A percentile compares a stretch with the other conserved stretches of the same genome.
Conservation (phyloP, 2,797 vertebrate genomes). For the Simalia tracyae region DNA sequence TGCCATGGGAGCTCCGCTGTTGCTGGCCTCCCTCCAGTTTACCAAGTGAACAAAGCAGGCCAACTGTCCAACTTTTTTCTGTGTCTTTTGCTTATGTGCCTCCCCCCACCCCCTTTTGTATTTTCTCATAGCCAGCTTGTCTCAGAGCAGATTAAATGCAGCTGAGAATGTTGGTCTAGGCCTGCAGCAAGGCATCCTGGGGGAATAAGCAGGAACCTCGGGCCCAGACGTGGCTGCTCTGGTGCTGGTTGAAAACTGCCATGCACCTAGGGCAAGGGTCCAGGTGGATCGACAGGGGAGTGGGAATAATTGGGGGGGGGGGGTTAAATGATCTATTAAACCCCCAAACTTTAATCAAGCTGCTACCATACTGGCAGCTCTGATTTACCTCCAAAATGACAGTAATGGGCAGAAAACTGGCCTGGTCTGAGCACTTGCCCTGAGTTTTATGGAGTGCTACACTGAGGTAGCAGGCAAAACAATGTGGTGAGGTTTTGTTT, state of each 20-base stretch:
- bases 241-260: conserved; percentile 88
- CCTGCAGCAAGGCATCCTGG: conserved; percentile 84
- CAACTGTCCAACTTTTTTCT: conserved; percentile 87
- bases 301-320: conserved; percentile 82
- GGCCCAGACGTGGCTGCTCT: conserved; percentile 89
- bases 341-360: conserved; percentile 97
- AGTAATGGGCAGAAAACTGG: conserved; percentile 76
- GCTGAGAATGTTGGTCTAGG: conserved; percentile 98
- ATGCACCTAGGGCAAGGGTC: conserved; percentile 89
- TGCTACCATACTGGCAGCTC: conserved; percentile 90
- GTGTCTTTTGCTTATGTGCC: conserved; percentile 80
- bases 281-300: conserved; percentile 92
- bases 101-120: conserved; percentile 70
- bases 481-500: not conserved
- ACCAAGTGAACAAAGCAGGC: conserved; percentile 88
- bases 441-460: conserved; percentile 10
- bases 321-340: conserved; percentile 98
- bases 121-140: conserved; percentile 98
- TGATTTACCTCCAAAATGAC: conserved; percentile 87
- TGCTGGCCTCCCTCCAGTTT: conserved; percentile 90
- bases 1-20: conserved; percentile 82
- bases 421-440: conserved; percentile 77
- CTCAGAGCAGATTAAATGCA: conserved; percentile 99
- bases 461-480: not conserved
- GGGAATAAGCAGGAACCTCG: conserved; percentile 99